phyloP scores from a whole-genome alignment of 2,797 vertebrate species.

The Platyrinchus mystaceus region DNA sequence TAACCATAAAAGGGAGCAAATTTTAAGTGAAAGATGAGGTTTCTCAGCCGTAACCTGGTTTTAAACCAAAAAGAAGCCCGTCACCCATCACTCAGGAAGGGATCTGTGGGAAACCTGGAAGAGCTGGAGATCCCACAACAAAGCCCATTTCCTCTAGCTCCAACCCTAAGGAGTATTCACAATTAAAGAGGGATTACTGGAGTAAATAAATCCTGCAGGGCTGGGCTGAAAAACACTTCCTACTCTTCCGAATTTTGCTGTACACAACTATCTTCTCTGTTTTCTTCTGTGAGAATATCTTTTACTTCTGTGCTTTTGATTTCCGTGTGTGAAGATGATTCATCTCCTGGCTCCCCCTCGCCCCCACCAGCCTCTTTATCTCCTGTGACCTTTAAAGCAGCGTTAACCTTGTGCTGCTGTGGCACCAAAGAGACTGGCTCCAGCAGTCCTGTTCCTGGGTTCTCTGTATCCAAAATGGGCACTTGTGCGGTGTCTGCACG shows the following conservation, averaged over 20 bases:
- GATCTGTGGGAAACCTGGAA: background rate
- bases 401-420: background rate
- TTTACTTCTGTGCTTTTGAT: background rate
- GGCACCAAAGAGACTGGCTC: background rate
- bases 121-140: background rate
- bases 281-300: background rate
- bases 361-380: background rate
- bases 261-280: background rate
- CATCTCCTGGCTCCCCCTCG: background rate
- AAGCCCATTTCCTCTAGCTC: background rate
- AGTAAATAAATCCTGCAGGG: background rate
- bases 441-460: background rate
- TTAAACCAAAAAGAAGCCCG: background rate
- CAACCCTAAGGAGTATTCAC: background rate
- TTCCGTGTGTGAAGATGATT: background rate
- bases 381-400: rapidly evolving
- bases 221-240: background rate
- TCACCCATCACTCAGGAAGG: background rate
- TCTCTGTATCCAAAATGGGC: background rate
- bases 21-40: background rate
- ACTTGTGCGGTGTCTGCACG: background rate
- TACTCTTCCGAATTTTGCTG: constrained; percentile 43
- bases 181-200: background rate
- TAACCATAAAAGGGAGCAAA: background rate
- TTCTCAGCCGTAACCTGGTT: background rate